Evolutionary conservation across 1,140 invertebrate genomes (phyloP).

Genomic region (Octopus bimaculoides): DNA sequence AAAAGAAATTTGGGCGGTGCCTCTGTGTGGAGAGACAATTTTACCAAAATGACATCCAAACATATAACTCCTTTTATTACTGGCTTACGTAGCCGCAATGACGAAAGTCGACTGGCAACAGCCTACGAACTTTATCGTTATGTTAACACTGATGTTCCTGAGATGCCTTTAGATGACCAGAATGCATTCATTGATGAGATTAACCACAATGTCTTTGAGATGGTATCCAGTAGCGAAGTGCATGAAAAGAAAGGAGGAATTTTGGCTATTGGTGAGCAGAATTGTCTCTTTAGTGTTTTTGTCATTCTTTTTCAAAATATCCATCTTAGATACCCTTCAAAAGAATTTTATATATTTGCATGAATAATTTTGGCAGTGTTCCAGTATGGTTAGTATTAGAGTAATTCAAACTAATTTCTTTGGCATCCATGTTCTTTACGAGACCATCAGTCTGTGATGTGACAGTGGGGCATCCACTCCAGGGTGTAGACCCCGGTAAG

Average conservation of each 20-base stretch:
- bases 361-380: too few species aligned
- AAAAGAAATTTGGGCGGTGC: too few species aligned
- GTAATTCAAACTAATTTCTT: too few species aligned
- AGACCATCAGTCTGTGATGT: too few species aligned
- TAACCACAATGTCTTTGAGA: conserved; percentile 92
- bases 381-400: too few species aligned
- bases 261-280: conserved; percentile 76
- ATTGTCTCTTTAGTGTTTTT: background rate
- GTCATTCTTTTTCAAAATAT: too few species aligned
- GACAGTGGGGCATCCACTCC: too few species aligned
- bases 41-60: conserved; percentile 3
- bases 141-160: conserved; percentile 87
- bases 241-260: conserved; percentile 96
- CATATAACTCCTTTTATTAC: conserved; percentile 66
- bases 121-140: conserved; percentile 85
- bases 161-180: conserved; percentile 83
- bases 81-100: conserved; percentile 83
- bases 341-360: too few species aligned
- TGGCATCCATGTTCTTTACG: too few species aligned
- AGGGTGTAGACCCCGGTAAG: too few species aligned
- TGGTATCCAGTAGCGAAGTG: conserved; percentile 88
- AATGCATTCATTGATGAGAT: conserved; percentile 90
- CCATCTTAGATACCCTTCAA: too few species aligned
- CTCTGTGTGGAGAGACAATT: too few species aligned
- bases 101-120: conserved; percentile 79